Base-by-base conservation (phyloP, 2,797 vertebrate species). In the Loris lydekkerianus region DNA sequence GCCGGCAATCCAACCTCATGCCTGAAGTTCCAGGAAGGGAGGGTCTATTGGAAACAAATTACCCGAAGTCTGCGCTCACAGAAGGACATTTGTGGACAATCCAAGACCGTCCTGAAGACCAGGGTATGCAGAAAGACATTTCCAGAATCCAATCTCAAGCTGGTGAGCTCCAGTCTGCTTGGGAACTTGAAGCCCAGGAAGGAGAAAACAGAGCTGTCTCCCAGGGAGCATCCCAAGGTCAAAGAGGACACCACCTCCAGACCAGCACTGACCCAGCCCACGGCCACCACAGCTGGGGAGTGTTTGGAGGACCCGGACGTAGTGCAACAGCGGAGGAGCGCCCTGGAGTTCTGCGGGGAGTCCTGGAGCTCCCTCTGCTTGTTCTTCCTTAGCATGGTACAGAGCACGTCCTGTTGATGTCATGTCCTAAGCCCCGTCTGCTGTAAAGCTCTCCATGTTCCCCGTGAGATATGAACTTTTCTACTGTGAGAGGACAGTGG, bases 21-120 rank as follows among this genome's bases (percentile, higher is more conserved):
- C 93, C 96, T 98, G 0, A 97, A 98, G 72, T 99, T 85, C 4
- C 96, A 98, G 69, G 98, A 98, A 1, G 77, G 95, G 29, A 98
- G 97, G 61, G 82, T 87, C 10, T 99, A 99, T 97, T 99, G 99
- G 99, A 99, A 99, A 94, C 99, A 99, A 95, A 98, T 99, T 0
- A 94, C 95, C 17, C 98, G 99, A 27, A 98, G 98, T 0, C 98
- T 99, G 49, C 99, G 96, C 96, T 99, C 98, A 78, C 99, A 99
- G 75, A 99, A 98, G 89, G 97, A 92, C 29, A 93, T 99, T 91
- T 99, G 99, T 83, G 96, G 96, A 80, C 98, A 99, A 73, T 49
- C 98, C 0, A 95, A 95, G 14, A 97, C 95, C 3, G 21, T 98
- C 73, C 92, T 99, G 49, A 99, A 98, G 97, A 98, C 99, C 14